phyloP scores from a whole-genome alignment of 2,113 vertebrate species.

The Candoia aspera region DNA sequence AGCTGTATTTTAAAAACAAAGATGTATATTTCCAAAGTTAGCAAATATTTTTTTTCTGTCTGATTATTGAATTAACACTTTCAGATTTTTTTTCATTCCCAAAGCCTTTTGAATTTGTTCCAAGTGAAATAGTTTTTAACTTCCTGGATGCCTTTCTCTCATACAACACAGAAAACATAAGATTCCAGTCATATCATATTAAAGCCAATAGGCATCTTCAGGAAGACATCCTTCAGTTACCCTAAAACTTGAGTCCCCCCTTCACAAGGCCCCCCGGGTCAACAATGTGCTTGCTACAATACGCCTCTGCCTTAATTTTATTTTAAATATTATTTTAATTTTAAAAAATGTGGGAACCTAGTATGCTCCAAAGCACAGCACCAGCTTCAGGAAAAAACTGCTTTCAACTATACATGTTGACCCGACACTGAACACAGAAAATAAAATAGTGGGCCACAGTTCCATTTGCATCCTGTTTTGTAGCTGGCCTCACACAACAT shows the following conservation, averaged over 20 bases:
- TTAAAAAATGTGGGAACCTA: neutral
- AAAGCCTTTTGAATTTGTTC: neutral
- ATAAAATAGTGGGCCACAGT: neutral
- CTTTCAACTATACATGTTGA: neutral
- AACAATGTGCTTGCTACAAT: neutral
- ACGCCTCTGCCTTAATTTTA: neutral
- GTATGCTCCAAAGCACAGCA: neutral
- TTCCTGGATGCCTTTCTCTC: neutral
- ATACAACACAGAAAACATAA: neutral
- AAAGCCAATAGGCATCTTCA: neutral
- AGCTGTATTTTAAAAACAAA: neutral
- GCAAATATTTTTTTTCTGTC: neutral
- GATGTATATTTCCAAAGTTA: neutral
- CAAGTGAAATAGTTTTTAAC: neutral
- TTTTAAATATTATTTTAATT: neutral
- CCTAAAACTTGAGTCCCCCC: neutral
- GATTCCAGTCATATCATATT: neutral
- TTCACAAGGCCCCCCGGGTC: neutral
- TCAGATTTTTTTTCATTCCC: neutral
- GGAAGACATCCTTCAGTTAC: neutral
- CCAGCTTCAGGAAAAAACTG: neutral
- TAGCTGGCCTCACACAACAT: neutral
- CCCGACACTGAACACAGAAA: neutral
- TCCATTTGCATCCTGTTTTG: neutral
- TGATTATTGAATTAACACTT: neutral